Evolutionary conservation across 2,113 vertebrate species (phyloP).

Genomic region (Prunella fulvescens): DNA sequence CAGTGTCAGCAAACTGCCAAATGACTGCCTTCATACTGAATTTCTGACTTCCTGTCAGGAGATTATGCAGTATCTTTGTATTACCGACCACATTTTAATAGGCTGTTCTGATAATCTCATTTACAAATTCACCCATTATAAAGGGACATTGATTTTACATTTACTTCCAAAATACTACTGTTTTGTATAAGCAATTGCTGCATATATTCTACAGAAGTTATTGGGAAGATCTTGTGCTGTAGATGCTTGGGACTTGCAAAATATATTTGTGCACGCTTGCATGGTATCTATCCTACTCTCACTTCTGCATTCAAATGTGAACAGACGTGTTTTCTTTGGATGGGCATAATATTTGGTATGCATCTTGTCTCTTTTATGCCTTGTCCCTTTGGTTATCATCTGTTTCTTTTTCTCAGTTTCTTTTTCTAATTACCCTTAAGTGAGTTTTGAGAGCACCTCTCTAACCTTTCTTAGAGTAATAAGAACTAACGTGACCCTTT

Average conservation of each 20-base stretch:
- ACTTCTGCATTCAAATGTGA: not conserved
- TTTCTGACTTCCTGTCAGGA: not conserved
- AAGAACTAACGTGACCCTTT: constrained; percentile 11
- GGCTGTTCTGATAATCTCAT: constrained; percentile 21
- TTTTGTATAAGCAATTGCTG: not conserved
- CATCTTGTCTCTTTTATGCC: not conserved
- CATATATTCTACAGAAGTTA: not conserved
- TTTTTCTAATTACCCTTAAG: constrained; percentile 12
- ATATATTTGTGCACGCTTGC: not conserved
- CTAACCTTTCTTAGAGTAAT: not conserved
- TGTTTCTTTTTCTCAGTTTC: not conserved
- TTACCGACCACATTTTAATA: constrained; percentile 1
- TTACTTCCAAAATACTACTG: not conserved
- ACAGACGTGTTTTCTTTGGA: not conserved
- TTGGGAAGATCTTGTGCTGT: not conserved
- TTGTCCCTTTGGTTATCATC: not conserved
- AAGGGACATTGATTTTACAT: constrained; percentile 22
- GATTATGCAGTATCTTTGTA: not conserved
- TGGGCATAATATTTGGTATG: not conserved
- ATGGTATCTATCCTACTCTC: not conserved
- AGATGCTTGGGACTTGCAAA: not conserved
- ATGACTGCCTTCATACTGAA: not conserved
- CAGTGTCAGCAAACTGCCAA: not conserved
- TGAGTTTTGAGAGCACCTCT: not conserved
- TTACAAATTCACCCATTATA: not conserved